These are phyloP conservation scores for Eristalinus sepulchralis DNA, from an alignment of 2,888 invertebrate species.

Conservation along the genomic window DNA sequence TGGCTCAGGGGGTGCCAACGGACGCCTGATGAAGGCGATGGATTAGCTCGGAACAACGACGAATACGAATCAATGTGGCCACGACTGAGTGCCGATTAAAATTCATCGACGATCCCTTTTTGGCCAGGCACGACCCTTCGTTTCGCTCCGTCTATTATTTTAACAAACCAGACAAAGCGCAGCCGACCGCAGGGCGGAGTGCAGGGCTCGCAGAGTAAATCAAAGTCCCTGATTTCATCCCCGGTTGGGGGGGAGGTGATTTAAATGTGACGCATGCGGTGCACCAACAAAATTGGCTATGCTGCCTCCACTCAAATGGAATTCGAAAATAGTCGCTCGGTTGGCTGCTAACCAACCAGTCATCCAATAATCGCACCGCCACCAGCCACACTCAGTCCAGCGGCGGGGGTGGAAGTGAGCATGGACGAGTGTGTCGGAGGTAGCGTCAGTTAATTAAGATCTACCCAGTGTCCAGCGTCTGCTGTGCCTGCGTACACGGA, in stretches of 20 bases:
- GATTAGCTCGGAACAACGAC: slow-evolving; percentile 19
- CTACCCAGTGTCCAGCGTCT: slow-evolving; percentile 36
- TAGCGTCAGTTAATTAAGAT: slow-evolving; percentile 65
- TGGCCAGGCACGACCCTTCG: slow-evolving; percentile 34
- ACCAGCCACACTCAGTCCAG: background rate
- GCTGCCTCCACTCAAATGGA: slow-evolving; percentile 47
- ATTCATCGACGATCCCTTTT: slow-evolving; percentile 34
- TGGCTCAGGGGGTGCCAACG: background rate
- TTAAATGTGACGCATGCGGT: slow-evolving; percentile 68
- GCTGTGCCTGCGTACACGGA: slow-evolving; percentile 35
- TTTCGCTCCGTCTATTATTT: slow-evolving; percentile 60
- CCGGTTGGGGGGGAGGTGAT: slow-evolving; percentile 31
- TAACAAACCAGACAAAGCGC: slow-evolving; percentile 38
- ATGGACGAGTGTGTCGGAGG: background rate
- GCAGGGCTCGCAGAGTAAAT: slow-evolving; percentile 28
- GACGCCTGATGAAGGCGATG: slow-evolving; percentile 10
- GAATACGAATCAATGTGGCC: background rate
- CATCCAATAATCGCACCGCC: slow-evolving; percentile 49
- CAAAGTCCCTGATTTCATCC: slow-evolving; percentile 62
- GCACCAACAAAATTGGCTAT: slow-evolving; percentile 54
- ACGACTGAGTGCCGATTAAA: slow-evolving; percentile 26
- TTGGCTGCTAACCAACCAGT: slow-evolving; percentile 58
- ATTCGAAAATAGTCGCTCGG: slow-evolving; percentile 66
- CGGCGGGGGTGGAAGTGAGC: background rate
- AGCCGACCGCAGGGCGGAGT: background rate